Base-by-base conservation (phyloP, 2,113 vertebrate species). In the Brachionichthys hirsutus region DNA sequence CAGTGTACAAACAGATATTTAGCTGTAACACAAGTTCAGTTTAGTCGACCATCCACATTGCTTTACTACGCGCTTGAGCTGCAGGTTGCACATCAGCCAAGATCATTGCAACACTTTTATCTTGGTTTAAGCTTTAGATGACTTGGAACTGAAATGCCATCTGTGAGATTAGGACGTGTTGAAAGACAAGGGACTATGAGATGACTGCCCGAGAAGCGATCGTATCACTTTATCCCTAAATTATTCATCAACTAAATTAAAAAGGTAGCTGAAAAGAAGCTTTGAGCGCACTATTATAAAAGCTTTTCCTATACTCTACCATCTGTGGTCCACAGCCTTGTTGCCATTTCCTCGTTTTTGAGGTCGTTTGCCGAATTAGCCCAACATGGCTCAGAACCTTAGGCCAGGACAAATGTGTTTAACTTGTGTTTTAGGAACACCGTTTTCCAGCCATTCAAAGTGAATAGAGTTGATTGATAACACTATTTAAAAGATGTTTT, bases 401-500 rank as follows among this genome's bases (percentile, higher is more conserved):
- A 7, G 35, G 45, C 69, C 66, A 57, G 38, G 62, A 62, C 9
- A 41, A 19, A 20, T 64, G 67, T 61, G 24, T 42, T 46, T 61
- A 62, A 72, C 70, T 35, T 62, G 51, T 54, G 48, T 30, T 49
- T 19, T 48, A 64, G 41, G 38, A 55, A 47, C 40, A n/a, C 14
- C 49, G 48, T 11, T 48, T 52, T 73, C 53, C 43, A 73, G 75
- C 67, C 57, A 79, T 77, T 83, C 64, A 64, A 43, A 64, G 12
- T 50, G 19, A 53, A 51, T 49, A 43, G 38, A 51, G 52, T 60
- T 61, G 34, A 72, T 72, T 66, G 49, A 48, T 54, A 41, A 22
- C 30, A 51, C 40, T 22, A 35, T 40, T 58, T 55, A 10, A 19
- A 61, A 19, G 38, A 24, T 20, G 20, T 58, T 1, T 2, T 20